These are phyloP conservation scores for Euborellia annulipes DNA, from an alignment of 1,140 invertebrate genomes.

Conservation along the genomic window DNA sequence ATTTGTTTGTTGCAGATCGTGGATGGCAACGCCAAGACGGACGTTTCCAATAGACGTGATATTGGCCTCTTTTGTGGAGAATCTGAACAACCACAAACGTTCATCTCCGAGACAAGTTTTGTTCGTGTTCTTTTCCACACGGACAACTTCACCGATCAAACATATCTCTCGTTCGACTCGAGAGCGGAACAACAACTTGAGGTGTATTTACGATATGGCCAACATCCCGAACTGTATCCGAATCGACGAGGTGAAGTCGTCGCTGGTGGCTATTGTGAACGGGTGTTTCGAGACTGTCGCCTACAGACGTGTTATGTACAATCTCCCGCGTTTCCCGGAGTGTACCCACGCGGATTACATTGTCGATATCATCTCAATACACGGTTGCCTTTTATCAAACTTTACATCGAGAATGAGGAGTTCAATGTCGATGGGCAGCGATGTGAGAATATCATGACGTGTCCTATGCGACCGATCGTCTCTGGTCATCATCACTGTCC, in stretches of 20 bases:
- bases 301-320: constrained; percentile 86
- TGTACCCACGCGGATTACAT: constrained; percentile 76
- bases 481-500: constrained; percentile 62
- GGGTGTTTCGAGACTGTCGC: constrained; percentile 66
- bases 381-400: constrained; percentile 70
- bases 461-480: constrained; percentile 77
- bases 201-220: constrained; percentile 73
- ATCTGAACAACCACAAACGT: constrained; percentile 80
- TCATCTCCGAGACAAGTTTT: constrained; percentile 85
- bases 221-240: constrained; percentile 81
- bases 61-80: constrained; percentile 83
- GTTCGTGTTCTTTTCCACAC: constrained; percentile 80
- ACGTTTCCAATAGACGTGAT: constrained; percentile 67
- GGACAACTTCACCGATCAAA: constrained; percentile 83
- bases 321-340: constrained; percentile 78
- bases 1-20: constrained; percentile 42
- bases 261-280: constrained; percentile 67
- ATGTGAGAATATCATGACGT: constrained; percentile 88
- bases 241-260: constrained; percentile 72
- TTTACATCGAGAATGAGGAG: constrained; percentile 84
- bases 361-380: constrained; percentile 81
- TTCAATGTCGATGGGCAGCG: constrained; percentile 86
- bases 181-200: constrained; percentile 77
- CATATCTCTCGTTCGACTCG: constrained; percentile 59
- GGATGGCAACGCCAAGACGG: constrained; percentile 70